Evolutionary conservation across 2,797 vertebrate species (phyloP).

Genomic region (Sciaenops ocellatus): DNA sequence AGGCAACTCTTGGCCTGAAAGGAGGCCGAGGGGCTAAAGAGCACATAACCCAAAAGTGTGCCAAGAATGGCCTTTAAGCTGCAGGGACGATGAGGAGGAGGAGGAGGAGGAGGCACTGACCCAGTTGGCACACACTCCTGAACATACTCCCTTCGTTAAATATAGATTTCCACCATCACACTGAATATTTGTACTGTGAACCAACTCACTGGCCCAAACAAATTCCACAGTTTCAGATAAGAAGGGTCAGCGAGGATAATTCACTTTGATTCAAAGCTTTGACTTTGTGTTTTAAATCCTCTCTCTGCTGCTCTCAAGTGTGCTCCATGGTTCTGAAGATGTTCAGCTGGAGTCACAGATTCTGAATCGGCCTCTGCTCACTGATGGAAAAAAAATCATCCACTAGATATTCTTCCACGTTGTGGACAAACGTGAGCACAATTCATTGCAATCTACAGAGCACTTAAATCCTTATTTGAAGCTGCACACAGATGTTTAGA

Average conservation of each 20-base stretch:
- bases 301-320: neutral
- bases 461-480: constrained; percentile 4
- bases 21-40: neutral
- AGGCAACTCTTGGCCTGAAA: neutral
- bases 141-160: constrained; percentile 55
- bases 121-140: constrained; percentile 60
- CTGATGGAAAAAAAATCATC: neutral
- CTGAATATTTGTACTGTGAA: constrained; percentile 39
- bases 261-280: neutral
- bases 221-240: constrained; percentile 7
- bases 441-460: neutral
- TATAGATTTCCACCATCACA: constrained; percentile 50
- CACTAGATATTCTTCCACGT: neutral
- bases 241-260: neutral
- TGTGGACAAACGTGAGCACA: neutral
- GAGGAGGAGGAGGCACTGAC: constrained; percentile 49
- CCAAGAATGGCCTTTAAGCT: constrained; percentile 28
- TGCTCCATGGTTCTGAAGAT: neutral
- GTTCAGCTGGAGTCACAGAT: neutral
- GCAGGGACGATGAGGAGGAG: neutral
- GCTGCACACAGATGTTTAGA: constrained; percentile 9
- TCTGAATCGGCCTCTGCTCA: neutral
- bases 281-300: no score
- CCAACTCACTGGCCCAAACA: constrained; percentile 8
- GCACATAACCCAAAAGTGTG: constrained; percentile 22